These are phyloP conservation scores for Eurystomus gularis DNA, from an alignment of 2,113 vertebrate genomes.

Conservation along the genomic window DNA sequence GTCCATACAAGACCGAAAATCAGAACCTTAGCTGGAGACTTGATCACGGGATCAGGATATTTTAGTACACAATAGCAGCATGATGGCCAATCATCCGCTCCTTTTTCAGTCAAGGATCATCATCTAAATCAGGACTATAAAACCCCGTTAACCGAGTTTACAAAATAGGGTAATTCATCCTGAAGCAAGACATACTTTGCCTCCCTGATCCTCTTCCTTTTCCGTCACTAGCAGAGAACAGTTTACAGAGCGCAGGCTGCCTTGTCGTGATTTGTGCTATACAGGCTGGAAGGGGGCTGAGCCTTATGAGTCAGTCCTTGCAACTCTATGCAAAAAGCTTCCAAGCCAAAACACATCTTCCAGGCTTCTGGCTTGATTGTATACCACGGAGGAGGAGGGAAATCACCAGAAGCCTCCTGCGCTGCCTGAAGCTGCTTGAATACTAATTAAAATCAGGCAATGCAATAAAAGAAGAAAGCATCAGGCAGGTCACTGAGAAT, in stretches of 20 bases:
- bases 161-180: conserved; percentile 3
- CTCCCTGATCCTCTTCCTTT: not conserved
- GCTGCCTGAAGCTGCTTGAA: not conserved
- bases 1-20: not conserved
- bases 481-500: not conserved
- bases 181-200: not conserved
- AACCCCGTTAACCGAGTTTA: conserved; percentile 12
- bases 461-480: not conserved
- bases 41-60: not conserved
- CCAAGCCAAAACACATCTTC: conserved; percentile 25
- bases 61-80: not conserved
- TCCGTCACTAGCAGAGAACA: not conserved
- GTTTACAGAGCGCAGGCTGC: conserved; percentile 23
- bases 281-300: not conserved
- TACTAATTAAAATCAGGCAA: not conserved
- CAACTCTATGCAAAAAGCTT: not conserved
- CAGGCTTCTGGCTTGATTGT: not conserved
- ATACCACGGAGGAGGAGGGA: not conserved
- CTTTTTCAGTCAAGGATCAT: conserved; percentile 23
- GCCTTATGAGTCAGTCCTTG: conserved; percentile 20
- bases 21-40: not conserved
- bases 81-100: not conserved
- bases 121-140: not conserved
- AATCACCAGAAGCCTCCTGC: not conserved
- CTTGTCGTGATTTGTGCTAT: not conserved